phyloP scores from a whole-genome alignment of 2,113 vertebrate genomes.

The Odontesthes bonariensis region DNA sequence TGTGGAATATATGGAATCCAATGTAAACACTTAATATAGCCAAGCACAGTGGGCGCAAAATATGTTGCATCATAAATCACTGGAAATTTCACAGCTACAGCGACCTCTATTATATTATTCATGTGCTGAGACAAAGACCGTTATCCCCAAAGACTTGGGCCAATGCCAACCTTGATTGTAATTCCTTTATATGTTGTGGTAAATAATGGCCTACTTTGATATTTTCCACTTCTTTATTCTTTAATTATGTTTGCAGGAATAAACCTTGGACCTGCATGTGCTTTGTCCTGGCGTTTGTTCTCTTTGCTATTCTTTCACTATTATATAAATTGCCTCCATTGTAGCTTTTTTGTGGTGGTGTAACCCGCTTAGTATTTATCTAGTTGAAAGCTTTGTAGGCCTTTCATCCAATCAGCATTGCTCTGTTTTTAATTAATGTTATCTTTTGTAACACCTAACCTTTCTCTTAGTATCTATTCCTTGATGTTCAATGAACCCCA shows the following conservation, averaged over 20 bases:
- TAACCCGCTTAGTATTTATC: slow-evolving; percentile 11
- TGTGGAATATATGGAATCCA: background rate
- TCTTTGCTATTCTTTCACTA: slow-evolving; percentile 18
- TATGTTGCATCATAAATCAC: slow-evolving; percentile 47
- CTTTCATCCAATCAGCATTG: slow-evolving; percentile 27
- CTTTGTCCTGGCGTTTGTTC: slow-evolving; percentile 34
- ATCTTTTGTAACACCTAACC: slow-evolving; percentile 40
- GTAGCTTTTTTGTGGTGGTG: slow-evolving; percentile 16
- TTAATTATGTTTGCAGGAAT: slow-evolving; percentile 4
- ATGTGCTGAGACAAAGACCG: slow-evolving; percentile 43
- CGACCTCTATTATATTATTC: slow-evolving; percentile 62
- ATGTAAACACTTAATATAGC: background rate
- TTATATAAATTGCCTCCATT: slow-evolving; percentile 16
- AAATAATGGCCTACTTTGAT: slow-evolving; percentile 62
- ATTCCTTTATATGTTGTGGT: slow-evolving; percentile 41
- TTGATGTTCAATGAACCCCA: slow-evolving; percentile 28
- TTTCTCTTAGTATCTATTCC: slow-evolving; percentile 39
- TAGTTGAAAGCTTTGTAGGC: slow-evolving; percentile 15
- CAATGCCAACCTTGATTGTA: slow-evolving; percentile 44
- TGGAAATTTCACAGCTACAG: slow-evolving; percentile 39
- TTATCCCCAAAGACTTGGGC: slow-evolving; percentile 46
- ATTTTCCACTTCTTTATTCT: slow-evolving; percentile 16
- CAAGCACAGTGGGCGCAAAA: slow-evolving; percentile 6
- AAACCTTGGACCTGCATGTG: slow-evolving; percentile 35
- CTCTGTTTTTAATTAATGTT: slow-evolving; percentile 51